Evolutionary conservation across 2,888 invertebrate genomes (phyloP), one percentile per base, ranked within the genome.

Genomic region (Thecocarcelia acutangulata): DNA sequence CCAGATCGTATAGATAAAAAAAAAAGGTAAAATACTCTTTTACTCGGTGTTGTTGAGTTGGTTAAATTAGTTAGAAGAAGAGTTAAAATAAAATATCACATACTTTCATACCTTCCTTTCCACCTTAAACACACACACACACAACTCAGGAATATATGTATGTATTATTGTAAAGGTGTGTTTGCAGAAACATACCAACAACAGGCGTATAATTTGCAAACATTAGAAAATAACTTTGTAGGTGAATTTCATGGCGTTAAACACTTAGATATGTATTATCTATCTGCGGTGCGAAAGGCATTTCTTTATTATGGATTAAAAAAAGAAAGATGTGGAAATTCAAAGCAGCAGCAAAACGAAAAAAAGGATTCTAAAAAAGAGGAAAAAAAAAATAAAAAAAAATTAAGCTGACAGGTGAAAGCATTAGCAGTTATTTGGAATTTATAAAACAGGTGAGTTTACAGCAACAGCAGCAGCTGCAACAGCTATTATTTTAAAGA

Each of bases 41-140:
- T 52, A 66, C 40, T 61, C 44, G 52, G 44, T 70, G 54, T 52
- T 66, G 75, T 66, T 76, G 76, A 76, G 63, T 69, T 80, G 74
- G 74, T 80, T 75, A 74, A 75, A 80, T 75, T 80, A 80, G 80
- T 80, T 64, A 42, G 54, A 64, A 50, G 44, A 44, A 66, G 66
- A 70, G 56, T 58, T 15, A 24, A 50, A 63, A 70, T 58, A 75
- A 56, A 58, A 74, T 66, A 61, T 37, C 33, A 37, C 59, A 75
- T 15, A 46, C 58, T 21, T 17, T 21, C 59, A 24, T n/a, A 33
- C 33, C 33, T 3, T 33, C 6, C 8, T 33, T 33, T 5, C 33
- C 15, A 15, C 50, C 42, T 37, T 33, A 73, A 66, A 28, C 42
- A 42, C 19, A 8, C 28, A 15, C 2, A 19, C 8, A 6, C 33